Conservation (phyloP, 2,797 vertebrate genomes). For the Phalloptychus januarius region DNA sequence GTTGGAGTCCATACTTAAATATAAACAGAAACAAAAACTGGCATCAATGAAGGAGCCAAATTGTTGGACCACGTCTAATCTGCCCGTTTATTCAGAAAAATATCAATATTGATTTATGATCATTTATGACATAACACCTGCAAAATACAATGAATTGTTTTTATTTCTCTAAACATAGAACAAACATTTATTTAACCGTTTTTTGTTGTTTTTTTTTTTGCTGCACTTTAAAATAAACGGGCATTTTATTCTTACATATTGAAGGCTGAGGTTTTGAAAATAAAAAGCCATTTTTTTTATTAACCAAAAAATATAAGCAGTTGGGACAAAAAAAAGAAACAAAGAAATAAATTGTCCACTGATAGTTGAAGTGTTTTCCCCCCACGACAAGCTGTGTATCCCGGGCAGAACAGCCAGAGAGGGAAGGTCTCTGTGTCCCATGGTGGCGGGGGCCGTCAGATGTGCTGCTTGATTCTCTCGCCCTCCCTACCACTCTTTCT, state of each 20-base stretch:
- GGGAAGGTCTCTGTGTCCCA: constrained; percentile 71
- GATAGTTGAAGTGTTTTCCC: constrained; percentile 37
- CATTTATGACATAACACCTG: constrained; percentile 49
- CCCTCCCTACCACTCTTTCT: constrained; percentile 92
- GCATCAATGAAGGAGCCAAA: constrained; percentile 21
- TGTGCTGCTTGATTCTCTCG: constrained; percentile 57
- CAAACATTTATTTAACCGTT: constrained; percentile 1
- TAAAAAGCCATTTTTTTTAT: constrained; percentile 3
- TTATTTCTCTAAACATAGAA: constrained; percentile 40
- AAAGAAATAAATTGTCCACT: constrained; percentile 35
- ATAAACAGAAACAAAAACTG: background rate
- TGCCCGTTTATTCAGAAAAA: constrained; percentile 44
- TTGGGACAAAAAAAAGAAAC: constrained; percentile 12
- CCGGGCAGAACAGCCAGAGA: constrained; percentile 33
- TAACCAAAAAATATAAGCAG: constrained; percentile 15
- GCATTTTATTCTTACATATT: constrained; percentile 35
- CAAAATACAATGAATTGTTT: constrained; percentile 54
- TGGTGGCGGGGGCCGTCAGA: constrained; percentile 52
- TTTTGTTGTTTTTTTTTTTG: constrained; percentile 19
- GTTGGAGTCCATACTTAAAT: constrained; percentile 26
- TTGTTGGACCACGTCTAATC: constrained; percentile 28
- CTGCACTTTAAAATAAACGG: constrained; percentile 47
- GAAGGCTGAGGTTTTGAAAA: constrained; percentile 40
- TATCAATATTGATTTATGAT: constrained; percentile 38
- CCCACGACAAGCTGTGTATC: constrained; percentile 54